A percentile compares a stretch with the other conserved stretches of the same genome.
These are phyloP conservation scores for Pipistrellus pipistrellus DNA, from an alignment of 2,797 vertebrate genomes.

Conservation along the genomic window DNA sequence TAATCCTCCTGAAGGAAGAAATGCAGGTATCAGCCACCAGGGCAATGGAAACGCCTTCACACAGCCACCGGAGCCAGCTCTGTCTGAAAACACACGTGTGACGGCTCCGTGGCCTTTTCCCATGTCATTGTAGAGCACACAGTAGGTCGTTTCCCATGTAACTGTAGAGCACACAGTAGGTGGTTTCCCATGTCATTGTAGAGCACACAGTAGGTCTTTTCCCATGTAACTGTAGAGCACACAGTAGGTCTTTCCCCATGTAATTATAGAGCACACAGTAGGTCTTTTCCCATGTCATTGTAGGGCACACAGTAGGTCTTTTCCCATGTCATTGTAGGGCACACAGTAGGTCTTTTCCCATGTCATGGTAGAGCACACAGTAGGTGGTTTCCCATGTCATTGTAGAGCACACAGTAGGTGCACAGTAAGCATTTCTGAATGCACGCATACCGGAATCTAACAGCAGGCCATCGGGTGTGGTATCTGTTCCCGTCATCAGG, in stretches of 20 bases:
- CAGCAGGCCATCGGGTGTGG: not conserved
- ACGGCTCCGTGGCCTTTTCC: not conserved
- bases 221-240: too few species aligned
- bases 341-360: not conserved
- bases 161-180: not conserved
- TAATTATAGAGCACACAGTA: not conserved
- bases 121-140: not conserved
- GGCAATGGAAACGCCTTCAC: conserved; percentile 19
- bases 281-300: not conserved
- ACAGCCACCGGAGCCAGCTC: not conserved
- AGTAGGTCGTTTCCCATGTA: not conserved
- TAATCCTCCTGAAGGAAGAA: conserved; percentile 66
- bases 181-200: not conserved
- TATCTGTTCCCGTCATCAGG: not conserved
- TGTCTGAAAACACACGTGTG: not conserved
- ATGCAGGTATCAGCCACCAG: conserved; percentile 10
- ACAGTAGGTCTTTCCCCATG: not conserved
- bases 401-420: not conserved
- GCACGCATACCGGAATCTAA: not conserved
- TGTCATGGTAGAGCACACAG: not conserved
- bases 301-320: not conserved
- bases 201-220: not conserved
- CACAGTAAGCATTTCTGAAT: not conserved
- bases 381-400: not conserved
- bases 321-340: not conserved